Conservation (phyloP, 2,888 invertebrate genomes). For the Chironomus tentans region DNA sequence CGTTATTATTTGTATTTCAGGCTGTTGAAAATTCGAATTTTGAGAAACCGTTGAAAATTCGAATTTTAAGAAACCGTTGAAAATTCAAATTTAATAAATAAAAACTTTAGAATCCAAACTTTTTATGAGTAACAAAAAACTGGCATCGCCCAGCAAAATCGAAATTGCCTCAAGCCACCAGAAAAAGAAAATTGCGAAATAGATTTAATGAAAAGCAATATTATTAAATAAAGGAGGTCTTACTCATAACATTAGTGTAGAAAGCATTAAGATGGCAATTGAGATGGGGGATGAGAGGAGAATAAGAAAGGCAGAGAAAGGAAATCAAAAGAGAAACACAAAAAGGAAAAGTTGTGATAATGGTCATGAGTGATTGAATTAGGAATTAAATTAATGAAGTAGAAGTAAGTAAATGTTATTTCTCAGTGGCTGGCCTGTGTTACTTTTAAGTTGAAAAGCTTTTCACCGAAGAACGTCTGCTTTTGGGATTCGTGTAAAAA, state of each 20-base stretch:
- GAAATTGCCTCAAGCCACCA: not conserved
- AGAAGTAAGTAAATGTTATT: not conserved
- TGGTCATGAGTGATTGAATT: constrained; percentile 26
- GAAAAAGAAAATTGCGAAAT: not conserved
- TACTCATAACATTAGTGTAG: not conserved
- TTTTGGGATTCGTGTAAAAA: no score
- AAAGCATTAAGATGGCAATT: constrained; percentile 11
- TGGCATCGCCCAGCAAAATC: no score
- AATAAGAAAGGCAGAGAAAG: not conserved
- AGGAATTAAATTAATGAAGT: constrained; percentile 25
- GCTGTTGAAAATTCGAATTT: no score
- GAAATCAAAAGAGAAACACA: not conserved
- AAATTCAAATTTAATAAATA: no score
- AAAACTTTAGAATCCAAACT: no score
- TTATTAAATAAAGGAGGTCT: not conserved
- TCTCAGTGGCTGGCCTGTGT: no score
- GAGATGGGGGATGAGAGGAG: not conserved
- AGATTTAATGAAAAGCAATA: not conserved
- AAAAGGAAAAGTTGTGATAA: constrained; percentile 1
- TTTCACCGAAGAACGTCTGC: no score
- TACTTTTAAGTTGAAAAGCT: not conserved
- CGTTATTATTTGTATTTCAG: no score
- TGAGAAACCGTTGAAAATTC: no score
- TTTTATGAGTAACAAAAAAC: not conserved
- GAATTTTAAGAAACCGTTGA: no score